A percentile compares a stretch with the other conserved stretches of the same genome.
Conservation (phyloP, 2,113 vertebrate species). For the Acrocephalus arundinaceus region DNA sequence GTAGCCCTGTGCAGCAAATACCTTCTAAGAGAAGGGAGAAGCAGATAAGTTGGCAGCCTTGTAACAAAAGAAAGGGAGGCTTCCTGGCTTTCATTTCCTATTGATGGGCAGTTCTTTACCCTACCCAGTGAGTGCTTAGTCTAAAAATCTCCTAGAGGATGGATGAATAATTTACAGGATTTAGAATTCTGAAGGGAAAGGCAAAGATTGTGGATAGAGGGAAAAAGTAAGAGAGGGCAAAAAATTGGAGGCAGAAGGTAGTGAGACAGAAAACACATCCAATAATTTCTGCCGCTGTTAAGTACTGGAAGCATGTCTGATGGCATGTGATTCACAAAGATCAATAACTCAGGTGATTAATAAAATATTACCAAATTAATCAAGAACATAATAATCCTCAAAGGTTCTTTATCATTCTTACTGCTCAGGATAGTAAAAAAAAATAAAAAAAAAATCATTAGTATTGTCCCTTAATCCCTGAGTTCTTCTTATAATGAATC, state of each 20-base stretch:
- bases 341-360: background rate
- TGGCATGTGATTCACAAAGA: background rate
- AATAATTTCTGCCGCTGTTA: background rate
- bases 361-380: background rate
- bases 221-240: background rate
- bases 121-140: background rate
- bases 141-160: background rate
- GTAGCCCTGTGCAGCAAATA: background rate
- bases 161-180: background rate
- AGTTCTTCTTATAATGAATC: background rate
- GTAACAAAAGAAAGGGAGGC: background rate
- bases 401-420: background rate
- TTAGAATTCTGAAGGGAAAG: background rate
- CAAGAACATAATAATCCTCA: background rate
- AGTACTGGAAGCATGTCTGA: background rate
- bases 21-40: background rate
- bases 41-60: background rate
- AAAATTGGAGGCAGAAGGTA: background rate
- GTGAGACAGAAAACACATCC: background rate
- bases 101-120: background rate
- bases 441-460: background rate
- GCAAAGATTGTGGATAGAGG: background rate
- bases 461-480: background rate
- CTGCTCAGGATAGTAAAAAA: background rate
- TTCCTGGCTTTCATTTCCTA: background rate